These are phyloP conservation scores for Ammodytes dubius DNA, from an alignment of 2,113 vertebrate species.

Conservation along the genomic window DNA sequence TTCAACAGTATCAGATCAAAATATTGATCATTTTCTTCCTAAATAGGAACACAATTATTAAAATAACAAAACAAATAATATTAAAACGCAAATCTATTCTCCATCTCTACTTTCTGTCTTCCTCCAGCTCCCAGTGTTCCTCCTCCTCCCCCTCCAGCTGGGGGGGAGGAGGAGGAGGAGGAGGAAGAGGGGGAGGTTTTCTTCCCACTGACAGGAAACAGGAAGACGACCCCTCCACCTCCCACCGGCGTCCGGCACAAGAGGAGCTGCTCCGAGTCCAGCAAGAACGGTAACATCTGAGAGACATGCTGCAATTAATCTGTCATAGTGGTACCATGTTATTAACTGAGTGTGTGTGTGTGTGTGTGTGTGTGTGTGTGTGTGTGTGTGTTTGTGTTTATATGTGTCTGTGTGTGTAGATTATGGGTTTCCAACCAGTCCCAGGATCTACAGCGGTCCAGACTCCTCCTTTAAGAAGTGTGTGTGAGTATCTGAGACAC, in stretches of 20 bases:
- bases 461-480: constrained; percentile 75
- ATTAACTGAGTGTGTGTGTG: constrained; percentile 43
- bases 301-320: constrained; percentile 26
- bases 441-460: constrained; percentile 68
- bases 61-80: too few species aligned
- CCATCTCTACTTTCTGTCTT: not conserved
- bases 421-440: constrained; percentile 68
- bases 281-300: constrained; percentile 58
- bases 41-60: too few species aligned
- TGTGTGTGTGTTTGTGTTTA: constrained; percentile 12
- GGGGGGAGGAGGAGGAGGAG: constrained; percentile 55
- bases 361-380: constrained; percentile 17
- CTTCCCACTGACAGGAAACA: constrained; percentile 59
- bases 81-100: not conserved
- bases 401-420: constrained; percentile 50
- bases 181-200: constrained; percentile 73
- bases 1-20: not conserved
- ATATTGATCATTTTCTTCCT: too few species aligned
- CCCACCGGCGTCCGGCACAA: constrained; percentile 60
- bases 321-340: constrained; percentile 25
- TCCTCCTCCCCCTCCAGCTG: constrained; percentile 65
- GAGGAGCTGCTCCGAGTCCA: constrained; percentile 76
- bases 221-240: constrained; percentile 60
- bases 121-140: constrained; percentile 66
- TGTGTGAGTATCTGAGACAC: constrained; percentile 65